phyloP scores from a whole-genome alignment of 2,888 invertebrate genomes.

The Heteromyza rotundicornis region DNA sequence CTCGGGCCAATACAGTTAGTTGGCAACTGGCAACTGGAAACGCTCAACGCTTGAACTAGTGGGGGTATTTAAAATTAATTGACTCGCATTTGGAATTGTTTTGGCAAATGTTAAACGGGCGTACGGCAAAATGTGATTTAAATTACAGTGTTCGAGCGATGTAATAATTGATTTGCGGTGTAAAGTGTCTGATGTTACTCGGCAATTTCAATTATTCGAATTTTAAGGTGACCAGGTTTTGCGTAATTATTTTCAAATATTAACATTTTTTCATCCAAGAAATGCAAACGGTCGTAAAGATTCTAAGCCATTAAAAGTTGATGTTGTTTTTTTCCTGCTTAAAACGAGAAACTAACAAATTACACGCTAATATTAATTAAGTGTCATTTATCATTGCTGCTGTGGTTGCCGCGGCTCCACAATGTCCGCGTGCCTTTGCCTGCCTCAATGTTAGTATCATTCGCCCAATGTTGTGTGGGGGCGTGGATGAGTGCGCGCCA shows the following conservation, averaged over 20 bases:
- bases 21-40: too few species aligned
- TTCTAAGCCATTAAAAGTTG: too few species aligned
- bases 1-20: neutral
- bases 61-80: constrained; percentile 21
- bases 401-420: constrained; percentile 10
- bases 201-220: constrained; percentile 6
- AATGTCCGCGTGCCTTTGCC: neutral
- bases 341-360: constrained; percentile 19
- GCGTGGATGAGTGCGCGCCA: constrained; percentile 43
- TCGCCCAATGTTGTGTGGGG: constrained; percentile 29
- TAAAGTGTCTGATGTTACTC: too few species aligned
- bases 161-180: too few species aligned
- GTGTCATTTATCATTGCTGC: constrained; percentile 46
- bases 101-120: too few species aligned
- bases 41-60: too few species aligned
- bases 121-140: too few species aligned
- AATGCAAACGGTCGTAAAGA: too few species aligned
- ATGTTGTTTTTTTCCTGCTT: too few species aligned
- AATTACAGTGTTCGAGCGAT: too few species aligned
- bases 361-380: constrained; percentile 41
- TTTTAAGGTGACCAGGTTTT: constrained; percentile 8
- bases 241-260: neutral
- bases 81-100: constrained; percentile 8
- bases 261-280: neutral
- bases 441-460: constrained; percentile 10